Conservation (phyloP, 2,797 vertebrate species). For the Callimico goeldii region DNA sequence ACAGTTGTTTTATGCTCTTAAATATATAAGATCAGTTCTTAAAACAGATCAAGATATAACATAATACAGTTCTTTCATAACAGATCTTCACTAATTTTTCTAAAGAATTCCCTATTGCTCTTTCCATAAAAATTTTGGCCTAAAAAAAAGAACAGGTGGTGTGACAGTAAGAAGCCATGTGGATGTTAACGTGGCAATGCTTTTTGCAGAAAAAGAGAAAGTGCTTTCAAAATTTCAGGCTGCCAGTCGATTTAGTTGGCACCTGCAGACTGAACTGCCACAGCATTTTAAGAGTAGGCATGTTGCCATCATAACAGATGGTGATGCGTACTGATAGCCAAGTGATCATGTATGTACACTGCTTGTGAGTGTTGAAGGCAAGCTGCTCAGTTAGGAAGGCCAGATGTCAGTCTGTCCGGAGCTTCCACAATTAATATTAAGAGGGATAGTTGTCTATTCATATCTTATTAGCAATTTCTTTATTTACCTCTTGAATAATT, state of each 20-base stretch:
- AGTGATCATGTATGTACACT: slow-evolving; percentile 45
- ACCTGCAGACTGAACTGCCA: background rate
- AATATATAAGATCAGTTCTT: background rate
- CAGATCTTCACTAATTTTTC: background rate
- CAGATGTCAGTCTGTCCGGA: background rate
- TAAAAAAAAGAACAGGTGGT: slow-evolving; percentile 30
- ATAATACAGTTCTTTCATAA: background rate
- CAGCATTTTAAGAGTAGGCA: slow-evolving; percentile 27
- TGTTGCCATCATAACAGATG: slow-evolving; percentile 49
- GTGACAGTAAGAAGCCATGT: background rate
- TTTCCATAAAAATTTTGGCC: slow-evolving; percentile 9
- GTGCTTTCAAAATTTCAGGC: background rate
- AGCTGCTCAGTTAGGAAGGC: slow-evolving; percentile 31
- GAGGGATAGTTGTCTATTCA: background rate
- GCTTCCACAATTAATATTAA: background rate
- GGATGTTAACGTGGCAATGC: background rate
- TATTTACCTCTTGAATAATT: background rate
- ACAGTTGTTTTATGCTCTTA: background rate
- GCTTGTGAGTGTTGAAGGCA: background rate
- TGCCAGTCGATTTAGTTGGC: slow-evolving; percentile 6
- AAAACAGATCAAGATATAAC: background rate
- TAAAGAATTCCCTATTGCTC: background rate
- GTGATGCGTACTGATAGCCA: background rate
- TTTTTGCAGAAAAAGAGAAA: slow-evolving; percentile 17
- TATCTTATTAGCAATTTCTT: background rate